Percentiles rank a stretch among this genome's conserved stretches.
Conservation (phyloP, 1,140 invertebrate genomes). For the Halyomorpha halys region DNA sequence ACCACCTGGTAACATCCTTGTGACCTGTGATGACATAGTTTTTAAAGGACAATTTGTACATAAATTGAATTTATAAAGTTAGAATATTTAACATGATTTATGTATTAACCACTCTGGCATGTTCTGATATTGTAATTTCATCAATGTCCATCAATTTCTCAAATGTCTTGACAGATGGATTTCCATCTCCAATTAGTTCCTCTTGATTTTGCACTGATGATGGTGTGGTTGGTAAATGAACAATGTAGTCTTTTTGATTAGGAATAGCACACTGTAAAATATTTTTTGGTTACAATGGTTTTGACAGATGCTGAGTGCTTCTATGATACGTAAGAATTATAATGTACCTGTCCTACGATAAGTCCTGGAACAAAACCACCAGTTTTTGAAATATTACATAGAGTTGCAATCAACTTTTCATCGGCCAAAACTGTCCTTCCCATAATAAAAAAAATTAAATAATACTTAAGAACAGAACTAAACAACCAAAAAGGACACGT, state of each 20-base stretch:
- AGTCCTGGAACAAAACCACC: neutral
- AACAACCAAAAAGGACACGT: no score
- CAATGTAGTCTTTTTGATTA: neutral
- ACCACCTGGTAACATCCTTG: neutral
- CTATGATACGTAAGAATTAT: neutral
- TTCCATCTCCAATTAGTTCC: neutral
- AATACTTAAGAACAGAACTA: no score
- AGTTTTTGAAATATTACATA: neutral
- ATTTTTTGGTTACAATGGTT: neutral
- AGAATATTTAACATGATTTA: neutral
- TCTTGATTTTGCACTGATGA: neutral
- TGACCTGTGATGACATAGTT: neutral
- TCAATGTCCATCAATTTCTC: neutral
- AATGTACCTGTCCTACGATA: neutral
- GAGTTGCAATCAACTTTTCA: neutral
- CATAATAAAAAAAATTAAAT: neutral
- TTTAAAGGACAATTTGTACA: neutral
- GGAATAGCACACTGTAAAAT: neutral
- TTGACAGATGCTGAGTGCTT: neutral
- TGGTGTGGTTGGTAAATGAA: neutral
- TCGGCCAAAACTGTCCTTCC: neutral
- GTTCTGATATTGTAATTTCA: neutral
- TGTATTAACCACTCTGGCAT: constrained; percentile 1
- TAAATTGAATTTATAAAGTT: neutral
- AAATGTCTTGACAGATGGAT: neutral